Evolutionary conservation across 2,113 vertebrate species (phyloP).

Genomic region (Bujurquina vittata): DNA sequence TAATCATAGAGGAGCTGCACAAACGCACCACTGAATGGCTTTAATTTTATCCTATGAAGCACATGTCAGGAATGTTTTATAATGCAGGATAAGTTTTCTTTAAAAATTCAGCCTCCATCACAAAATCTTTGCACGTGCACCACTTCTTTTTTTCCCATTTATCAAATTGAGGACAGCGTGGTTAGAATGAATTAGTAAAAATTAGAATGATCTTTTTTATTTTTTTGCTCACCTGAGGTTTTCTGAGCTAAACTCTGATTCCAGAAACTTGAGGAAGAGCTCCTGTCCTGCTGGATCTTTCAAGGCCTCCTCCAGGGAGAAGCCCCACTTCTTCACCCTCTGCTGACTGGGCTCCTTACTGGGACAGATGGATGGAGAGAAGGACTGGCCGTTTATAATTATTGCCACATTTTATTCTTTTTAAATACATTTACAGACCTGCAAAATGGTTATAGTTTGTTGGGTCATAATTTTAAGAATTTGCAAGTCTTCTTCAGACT

Average conservation of each 20-base stretch:
- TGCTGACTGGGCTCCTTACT: slow-evolving; percentile 98
- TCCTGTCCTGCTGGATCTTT: slow-evolving; percentile 94
- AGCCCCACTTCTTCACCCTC: slow-evolving; percentile 96
- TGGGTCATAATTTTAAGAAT: too few species aligned
- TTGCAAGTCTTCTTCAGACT: too few species aligned
- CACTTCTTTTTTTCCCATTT: neutral
- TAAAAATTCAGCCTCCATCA: neutral
- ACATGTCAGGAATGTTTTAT: neutral
- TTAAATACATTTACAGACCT: neutral
- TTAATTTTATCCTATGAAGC: neutral
- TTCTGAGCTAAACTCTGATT: slow-evolving; percentile 99
- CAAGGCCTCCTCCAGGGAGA: slow-evolving; percentile 94
- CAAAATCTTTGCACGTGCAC: neutral
- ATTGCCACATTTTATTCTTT: too few species aligned
- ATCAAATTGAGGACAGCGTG: neutral
- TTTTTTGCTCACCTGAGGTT: slow-evolving; percentile 89
- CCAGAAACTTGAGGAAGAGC: slow-evolving; percentile 96
- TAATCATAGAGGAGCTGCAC: neutral
- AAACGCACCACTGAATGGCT: neutral
- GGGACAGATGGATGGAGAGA: slow-evolving; percentile 29
- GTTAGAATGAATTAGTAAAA: neutral
- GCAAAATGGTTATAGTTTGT: neutral
- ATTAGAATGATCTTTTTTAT: too few species aligned
- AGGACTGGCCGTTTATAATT: neutral
- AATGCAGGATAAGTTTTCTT: neutral